Percentiles rank a stretch among this genome's conserved stretches.
Evolutionary conservation across 2,113 vertebrate species (phyloP).

Genomic region (Nanger granti): DNA sequence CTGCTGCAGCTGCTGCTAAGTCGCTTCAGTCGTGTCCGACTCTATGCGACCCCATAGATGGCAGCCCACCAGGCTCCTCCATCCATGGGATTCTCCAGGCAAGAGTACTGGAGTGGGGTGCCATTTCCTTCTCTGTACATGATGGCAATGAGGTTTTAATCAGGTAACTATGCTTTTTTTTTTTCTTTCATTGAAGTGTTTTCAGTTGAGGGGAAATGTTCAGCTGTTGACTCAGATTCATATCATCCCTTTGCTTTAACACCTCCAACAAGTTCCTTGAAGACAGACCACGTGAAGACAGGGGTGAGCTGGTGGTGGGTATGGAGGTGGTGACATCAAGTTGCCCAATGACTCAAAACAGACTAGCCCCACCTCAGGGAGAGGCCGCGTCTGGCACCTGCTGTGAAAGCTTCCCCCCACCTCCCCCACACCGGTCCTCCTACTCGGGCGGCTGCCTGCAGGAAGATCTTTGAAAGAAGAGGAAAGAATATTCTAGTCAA

Average conservation of each 20-base stretch:
- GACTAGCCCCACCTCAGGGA: not conserved
- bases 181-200: not conserved
- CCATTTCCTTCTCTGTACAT: too few species aligned
- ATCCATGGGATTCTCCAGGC: too few species aligned
- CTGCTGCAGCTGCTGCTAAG: too few species aligned
- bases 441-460: not conserved
- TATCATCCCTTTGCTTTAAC: not conserved
- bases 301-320: not conserved
- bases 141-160: not conserved
- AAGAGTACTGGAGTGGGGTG: too few species aligned
- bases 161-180: not conserved
- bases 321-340: not conserved
- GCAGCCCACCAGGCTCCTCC: too few species aligned
- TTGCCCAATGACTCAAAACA: not conserved
- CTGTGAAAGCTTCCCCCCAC: not conserved
- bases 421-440: fast-evolving
- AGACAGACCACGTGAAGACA: not conserved
- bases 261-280: not conserved
- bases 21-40: too few species aligned
- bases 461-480: not conserved
- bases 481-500: not conserved
- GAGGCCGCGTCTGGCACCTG: not conserved
- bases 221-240: not conserved
- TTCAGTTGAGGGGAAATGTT: not conserved
- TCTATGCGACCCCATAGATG: too few species aligned